phyloP scores from a whole-genome alignment of 2,888 invertebrate genomes.

The Noctua janthina region DNA sequence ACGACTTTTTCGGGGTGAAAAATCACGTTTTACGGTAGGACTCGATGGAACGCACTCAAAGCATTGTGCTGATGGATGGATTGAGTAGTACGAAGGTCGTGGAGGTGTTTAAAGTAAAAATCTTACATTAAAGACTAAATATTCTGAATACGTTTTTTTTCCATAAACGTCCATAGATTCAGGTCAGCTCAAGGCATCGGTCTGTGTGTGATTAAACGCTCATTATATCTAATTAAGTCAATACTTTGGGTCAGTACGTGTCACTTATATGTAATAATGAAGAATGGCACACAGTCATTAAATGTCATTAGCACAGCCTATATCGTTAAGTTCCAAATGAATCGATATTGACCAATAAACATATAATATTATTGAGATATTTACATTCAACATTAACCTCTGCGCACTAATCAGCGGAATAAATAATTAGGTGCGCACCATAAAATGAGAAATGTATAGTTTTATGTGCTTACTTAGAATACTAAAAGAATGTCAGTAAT shows the following conservation, averaged over 20 bases:
- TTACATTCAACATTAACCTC: slow-evolving; percentile 34
- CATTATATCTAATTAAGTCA: slow-evolving; percentile 27
- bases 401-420: slow-evolving; percentile 40
- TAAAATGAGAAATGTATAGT: slow-evolving; percentile 17
- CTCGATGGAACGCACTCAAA: too few relatives aligned
- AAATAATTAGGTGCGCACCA: slow-evolving; percentile 9
- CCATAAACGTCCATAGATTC: neutral
- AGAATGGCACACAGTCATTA: slow-evolving; percentile 31
- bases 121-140: neutral
- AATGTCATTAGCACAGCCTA: slow-evolving; percentile 34
- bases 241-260: slow-evolving; percentile 25
- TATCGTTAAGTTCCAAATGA: slow-evolving; percentile 26
- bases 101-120: too few relatives aligned
- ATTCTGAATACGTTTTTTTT: neutral
- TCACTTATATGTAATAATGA: slow-evolving; percentile 34
- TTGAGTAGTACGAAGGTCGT: too few relatives aligned
- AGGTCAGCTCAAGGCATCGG: neutral
- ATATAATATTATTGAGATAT: slow-evolving; percentile 44
- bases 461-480: slow-evolving; percentile 21
- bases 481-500: neutral
- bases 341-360: slow-evolving; percentile 48
- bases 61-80: too few relatives aligned
- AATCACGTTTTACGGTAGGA: too few relatives aligned
- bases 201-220: neutral
- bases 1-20: too few relatives aligned